Conservation (phyloP, 1,140 invertebrate species). For the Marisa cornuarietis region DNA sequence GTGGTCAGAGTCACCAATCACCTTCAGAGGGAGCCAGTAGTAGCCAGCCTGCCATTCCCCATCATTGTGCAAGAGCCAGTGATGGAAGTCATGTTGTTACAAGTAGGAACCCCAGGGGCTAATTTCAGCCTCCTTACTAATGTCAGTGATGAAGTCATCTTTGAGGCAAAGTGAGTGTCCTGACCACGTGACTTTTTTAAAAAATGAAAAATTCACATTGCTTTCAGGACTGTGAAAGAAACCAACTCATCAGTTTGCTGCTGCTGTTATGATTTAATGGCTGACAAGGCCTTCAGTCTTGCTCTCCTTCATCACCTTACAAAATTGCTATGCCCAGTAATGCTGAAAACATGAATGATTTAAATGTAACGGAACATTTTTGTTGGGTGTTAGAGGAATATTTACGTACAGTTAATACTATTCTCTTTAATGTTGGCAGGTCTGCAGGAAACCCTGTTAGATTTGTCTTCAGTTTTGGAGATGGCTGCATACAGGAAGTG, state of each 20-base stretch:
- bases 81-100: not conserved
- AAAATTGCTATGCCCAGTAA: too few relatives aligned
- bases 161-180: constrained; percentile 24
- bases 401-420: not conserved
- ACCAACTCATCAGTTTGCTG: too few relatives aligned
- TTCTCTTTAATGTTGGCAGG: constrained; percentile 6
- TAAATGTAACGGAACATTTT: not conserved
- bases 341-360: too few relatives aligned
- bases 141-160: constrained; percentile 8
- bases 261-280: too few relatives aligned
- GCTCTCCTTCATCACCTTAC: too few relatives aligned
- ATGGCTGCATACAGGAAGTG: constrained; percentile 17
- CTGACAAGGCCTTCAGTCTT: too few relatives aligned
- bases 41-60: constrained; percentile 6
- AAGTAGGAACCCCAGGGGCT: not conserved
- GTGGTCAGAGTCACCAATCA: constrained; percentile 33
- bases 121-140: not conserved
- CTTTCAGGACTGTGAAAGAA: too few relatives aligned
- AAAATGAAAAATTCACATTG: not conserved
- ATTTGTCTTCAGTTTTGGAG: constrained; percentile 41
- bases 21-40: constrained; percentile 20
- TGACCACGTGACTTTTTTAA: too few relatives aligned
- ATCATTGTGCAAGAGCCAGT: constrained; percentile 29
- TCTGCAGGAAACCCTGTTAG: constrained; percentile 18
- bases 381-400: not conserved